A percentile compares a stretch with the other conserved stretches of the same genome.
These are phyloP conservation scores for Himalopsyche japonica DNA, from an alignment of 2,888 invertebrate genomes.

Conservation along the genomic window DNA sequence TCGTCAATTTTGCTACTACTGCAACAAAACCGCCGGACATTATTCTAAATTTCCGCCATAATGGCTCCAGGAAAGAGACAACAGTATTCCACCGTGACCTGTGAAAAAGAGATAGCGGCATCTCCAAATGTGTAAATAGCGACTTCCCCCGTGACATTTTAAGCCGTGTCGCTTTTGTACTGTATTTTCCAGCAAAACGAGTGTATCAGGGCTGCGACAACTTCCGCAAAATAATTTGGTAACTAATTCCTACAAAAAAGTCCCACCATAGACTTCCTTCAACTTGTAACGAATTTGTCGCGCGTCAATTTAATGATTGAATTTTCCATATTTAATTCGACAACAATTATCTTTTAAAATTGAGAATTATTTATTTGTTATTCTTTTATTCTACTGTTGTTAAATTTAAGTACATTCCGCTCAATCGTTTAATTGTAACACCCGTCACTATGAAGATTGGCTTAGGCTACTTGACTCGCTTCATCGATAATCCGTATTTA, in stretches of 20 bases:
- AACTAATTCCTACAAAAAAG: background rate
- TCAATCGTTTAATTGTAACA: too few species aligned
- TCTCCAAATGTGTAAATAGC: background rate
- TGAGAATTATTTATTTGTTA: too few species aligned
- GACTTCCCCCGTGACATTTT: background rate
- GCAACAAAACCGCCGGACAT: conserved; percentile 25
- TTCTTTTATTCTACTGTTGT: too few species aligned
- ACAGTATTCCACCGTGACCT: background rate
- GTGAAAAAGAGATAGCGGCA: background rate
- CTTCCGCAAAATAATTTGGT: background rate
- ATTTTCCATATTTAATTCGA: too few species aligned
- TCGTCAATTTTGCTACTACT: conserved; percentile 13
- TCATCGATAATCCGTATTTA: too few species aligned
- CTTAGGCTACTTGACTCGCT: too few species aligned
- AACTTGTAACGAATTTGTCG: too few species aligned
- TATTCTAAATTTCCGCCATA: conserved; percentile 19
- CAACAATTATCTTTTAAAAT: too few species aligned
- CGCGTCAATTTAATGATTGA: too few species aligned
- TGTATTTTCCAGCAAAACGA: background rate
- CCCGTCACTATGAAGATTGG: too few species aligned
- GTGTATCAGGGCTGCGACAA: background rate
- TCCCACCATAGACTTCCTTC: too few species aligned
- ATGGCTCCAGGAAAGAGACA: background rate
- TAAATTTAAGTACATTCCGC: too few species aligned
- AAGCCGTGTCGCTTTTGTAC: background rate